Base-by-base conservation (phyloP, 2,797 vertebrate genomes). In the Bucorvus abyssinicus region DNA sequence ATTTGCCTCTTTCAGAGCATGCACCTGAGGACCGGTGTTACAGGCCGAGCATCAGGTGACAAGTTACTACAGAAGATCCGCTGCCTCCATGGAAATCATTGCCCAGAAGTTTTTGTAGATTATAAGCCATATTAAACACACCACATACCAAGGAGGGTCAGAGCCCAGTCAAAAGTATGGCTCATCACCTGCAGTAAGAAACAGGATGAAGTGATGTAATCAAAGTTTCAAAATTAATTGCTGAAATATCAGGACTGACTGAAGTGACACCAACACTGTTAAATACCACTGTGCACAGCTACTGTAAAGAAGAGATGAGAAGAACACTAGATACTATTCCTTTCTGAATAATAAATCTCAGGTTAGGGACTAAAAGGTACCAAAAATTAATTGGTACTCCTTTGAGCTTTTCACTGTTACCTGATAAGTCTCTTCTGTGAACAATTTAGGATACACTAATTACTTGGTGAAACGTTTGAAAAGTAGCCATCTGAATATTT, bases 281-380 rank as follows among this genome's bases (percentile, higher is more conserved):
- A 87, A 78, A 71, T 44, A 71, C 14, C 42, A 61, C 75, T 23
- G 7, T 45, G 47, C 73, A 64, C 8, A 69, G 65, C 4, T 82
- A 69, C 92, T 93, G 84, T 75, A 65, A 40, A 71, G 77, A 59
- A 80, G 50, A 88, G 89, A 88, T 95, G 93, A 93, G 73, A 95
- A 60, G 38, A 84, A 21, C 34, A 16, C 8, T 24, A 61, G 50
- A 32, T 34, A 45, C 53, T 57, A 20, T 36, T 88, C 44, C 59
- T 77, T 69, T 90, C 68, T 89, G 59, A 92, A 78, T 20, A 87
- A 17, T 6, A 68, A 47, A 4, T 45, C 81, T 59, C 57, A 56
- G 83, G 50, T 69, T 67, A 77, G 65, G 38, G 45, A 65, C 60
- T 81, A 75, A 82, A 90, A 86, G 65, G 47, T 67, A 75, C 22